phyloP scores from a whole-genome alignment of 2,113 vertebrate genomes.

The Lamprologus speciosus region DNA sequence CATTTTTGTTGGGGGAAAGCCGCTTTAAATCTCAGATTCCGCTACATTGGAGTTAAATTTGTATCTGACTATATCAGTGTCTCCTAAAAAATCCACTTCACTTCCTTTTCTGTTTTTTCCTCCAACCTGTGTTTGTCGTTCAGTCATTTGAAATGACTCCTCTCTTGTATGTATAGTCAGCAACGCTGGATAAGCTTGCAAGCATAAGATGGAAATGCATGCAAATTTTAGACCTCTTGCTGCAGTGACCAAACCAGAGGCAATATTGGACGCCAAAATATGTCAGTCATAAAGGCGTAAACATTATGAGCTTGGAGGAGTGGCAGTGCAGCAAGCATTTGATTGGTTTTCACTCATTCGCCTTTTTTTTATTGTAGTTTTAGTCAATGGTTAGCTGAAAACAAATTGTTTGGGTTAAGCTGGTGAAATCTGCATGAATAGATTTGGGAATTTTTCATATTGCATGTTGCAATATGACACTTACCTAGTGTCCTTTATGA shows the following conservation, averaged over 20 bases:
- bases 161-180: not conserved
- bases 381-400: accelerated
- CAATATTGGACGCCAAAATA: not conserved
- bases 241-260: not conserved
- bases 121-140: not conserved
- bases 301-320: not conserved
- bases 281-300: not conserved
- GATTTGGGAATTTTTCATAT: not conserved
- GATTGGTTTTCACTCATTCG: not conserved
- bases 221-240: not conserved
- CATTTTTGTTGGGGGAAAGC: not conserved
- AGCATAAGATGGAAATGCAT: slow-evolving; percentile 32
- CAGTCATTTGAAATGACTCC: not conserved
- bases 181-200: not conserved
- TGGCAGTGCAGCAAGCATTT: not conserved
- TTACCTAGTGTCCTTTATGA: not conserved
- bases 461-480: not conserved
- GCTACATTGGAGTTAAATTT: not conserved
- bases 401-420: not conserved
- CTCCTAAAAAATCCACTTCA: not conserved
- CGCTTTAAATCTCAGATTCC: not conserved
- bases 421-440: not conserved
- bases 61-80: not conserved
- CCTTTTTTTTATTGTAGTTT: not conserved
- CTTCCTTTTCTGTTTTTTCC: not conserved